Conservation (phyloP, 35 echinoderm and acorn worm species). For the Strongylocentrotus purpuratus region DNA sequence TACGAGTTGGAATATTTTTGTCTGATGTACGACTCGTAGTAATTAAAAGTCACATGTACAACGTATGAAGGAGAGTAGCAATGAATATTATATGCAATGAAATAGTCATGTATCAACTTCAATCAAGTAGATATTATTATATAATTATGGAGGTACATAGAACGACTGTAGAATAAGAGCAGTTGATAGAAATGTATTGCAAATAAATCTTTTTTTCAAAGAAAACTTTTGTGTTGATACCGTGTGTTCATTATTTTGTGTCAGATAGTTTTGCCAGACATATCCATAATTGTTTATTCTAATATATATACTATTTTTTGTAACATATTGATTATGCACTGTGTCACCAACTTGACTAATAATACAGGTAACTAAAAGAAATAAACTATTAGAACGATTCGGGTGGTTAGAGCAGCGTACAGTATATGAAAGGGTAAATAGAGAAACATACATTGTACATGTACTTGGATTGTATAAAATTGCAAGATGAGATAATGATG, state of each 20-base stretch:
- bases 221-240: background rate
- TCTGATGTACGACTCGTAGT: background rate
- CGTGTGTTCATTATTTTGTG: background rate
- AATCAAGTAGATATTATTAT: background rate
- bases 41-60: background rate
- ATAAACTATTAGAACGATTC: no score
- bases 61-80: background rate
- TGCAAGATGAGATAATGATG: no score
- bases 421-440: no score
- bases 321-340: no score
- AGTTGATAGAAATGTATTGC: conserved; percentile 16
- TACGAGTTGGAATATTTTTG: background rate
- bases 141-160: background rate
- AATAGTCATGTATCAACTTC: background rate
- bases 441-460: no score
- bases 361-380: no score
- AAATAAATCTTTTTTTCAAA: background rate
- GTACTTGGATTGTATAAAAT: no score
- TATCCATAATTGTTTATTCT: no score
- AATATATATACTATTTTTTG: no score
- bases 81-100: conserved; percentile 2
- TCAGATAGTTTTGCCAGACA: background rate
- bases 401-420: no score
- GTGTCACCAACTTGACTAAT: no score
- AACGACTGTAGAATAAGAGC: background rate